Evolutionary conservation across 2,797 vertebrate genomes (phyloP).

Genomic region (Scolopax bukidnonensis): DNA sequence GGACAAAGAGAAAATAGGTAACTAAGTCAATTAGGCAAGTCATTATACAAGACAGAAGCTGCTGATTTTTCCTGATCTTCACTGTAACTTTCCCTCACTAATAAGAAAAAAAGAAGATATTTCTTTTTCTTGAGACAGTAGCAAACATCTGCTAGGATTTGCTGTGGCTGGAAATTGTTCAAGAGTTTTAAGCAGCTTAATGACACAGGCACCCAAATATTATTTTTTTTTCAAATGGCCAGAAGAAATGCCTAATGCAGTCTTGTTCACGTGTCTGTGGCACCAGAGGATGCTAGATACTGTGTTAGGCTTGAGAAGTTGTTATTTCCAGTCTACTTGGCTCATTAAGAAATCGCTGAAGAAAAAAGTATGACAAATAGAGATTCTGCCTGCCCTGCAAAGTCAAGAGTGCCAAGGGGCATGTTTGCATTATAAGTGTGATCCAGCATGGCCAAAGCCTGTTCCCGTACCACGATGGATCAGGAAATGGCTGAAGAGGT

Average conservation of each 20-base stretch:
- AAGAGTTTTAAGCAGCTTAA: background rate
- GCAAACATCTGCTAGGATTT: background rate
- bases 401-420: background rate
- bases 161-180: background rate
- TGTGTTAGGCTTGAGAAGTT: background rate
- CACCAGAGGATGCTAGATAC: background rate
- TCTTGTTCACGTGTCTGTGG: background rate
- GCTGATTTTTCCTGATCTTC: background rate
- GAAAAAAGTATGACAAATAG: background rate
- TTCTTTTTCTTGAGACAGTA: background rate
- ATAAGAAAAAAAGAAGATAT: background rate
- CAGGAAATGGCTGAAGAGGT: background rate
- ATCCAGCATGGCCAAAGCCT: background rate
- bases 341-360: background rate
- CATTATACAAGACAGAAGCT: background rate
- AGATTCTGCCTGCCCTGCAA: background rate
- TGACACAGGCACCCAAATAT: background rate
- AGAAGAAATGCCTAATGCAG: background rate
- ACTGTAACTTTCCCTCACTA: background rate
- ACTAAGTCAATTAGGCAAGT: background rate
- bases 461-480: accelerated
- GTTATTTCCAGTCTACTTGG: background rate
- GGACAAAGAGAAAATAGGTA: background rate
- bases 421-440: background rate
- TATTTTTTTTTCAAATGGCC: background rate